These are phyloP conservation scores for Oncopodura yosiiana DNA, from an alignment of 1,140 invertebrate species.

Conservation along the genomic window DNA sequence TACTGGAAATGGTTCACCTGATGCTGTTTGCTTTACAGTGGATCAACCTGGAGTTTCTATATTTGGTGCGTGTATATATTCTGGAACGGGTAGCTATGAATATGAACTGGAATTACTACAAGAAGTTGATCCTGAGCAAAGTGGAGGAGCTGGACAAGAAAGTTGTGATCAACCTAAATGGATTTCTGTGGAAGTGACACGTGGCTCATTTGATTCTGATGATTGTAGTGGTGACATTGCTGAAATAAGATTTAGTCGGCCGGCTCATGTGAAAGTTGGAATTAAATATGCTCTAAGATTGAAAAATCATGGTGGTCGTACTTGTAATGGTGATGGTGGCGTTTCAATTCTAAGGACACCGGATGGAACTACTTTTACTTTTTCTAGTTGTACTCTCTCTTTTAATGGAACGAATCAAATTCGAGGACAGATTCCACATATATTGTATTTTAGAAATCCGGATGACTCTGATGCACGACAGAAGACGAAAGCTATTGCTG, in stretches of 20 bases:
- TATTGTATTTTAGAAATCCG: slow-evolving; percentile 72
- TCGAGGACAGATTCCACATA: slow-evolving; percentile 85
- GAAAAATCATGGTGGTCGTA: slow-evolving; percentile 81
- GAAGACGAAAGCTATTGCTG: slow-evolving; percentile 54
- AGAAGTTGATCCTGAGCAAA: slow-evolving; percentile 47
- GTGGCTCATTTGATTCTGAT: slow-evolving; percentile 63
- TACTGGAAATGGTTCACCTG: slow-evolving; percentile 89
- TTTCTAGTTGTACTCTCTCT: slow-evolving; percentile 80
- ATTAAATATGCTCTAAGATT: slow-evolving; percentile 79
- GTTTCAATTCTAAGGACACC: slow-evolving; percentile 74
- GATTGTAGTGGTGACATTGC: slow-evolving; percentile 66
- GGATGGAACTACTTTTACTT: slow-evolving; percentile 86
- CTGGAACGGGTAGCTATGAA: slow-evolving; percentile 71
- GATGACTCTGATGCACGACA: slow-evolving; percentile 55
- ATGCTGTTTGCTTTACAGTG: slow-evolving; percentile 90
- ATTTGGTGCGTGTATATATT: slow-evolving; percentile 77
- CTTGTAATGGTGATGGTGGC: slow-evolving; percentile 86
- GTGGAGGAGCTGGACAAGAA: slow-evolving; percentile 17
- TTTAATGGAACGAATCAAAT: slow-evolving; percentile 90
- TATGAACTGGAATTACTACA: slow-evolving; percentile 87
- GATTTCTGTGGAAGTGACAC: slow-evolving; percentile 61
- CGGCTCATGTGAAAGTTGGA: slow-evolving; percentile 74
- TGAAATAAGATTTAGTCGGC: slow-evolving; percentile 82
- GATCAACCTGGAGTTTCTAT: slow-evolving; percentile 80
- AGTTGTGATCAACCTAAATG: slow-evolving; percentile 42